Evolutionary conservation across 1,140 invertebrate species (phyloP).

Genomic region (Pachypsylla venusta): DNA sequence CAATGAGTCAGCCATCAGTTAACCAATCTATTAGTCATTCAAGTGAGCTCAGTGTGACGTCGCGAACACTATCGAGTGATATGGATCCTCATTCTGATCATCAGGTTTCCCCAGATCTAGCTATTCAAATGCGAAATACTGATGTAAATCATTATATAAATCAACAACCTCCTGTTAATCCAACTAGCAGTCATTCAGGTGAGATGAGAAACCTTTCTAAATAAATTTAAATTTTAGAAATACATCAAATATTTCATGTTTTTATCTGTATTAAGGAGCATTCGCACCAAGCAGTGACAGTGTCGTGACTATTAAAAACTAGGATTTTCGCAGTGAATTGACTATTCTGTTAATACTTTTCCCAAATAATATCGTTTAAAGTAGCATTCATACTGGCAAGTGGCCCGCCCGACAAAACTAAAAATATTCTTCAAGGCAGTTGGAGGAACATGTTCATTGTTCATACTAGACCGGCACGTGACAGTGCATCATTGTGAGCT

Average conservation of each 20-base stretch:
- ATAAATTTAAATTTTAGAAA: background rate
- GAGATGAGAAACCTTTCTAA: no score
- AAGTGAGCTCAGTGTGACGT: background rate
- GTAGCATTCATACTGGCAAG: no score
- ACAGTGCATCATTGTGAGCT: no score
- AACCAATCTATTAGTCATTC: no score
- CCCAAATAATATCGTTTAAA: background rate
- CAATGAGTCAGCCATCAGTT: no score
- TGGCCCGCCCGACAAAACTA: no score
- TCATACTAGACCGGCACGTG: no score
- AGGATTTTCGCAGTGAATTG: background rate
- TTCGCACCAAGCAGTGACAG: background rate
- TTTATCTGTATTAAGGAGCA: background rate
- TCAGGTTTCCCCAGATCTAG: background rate
- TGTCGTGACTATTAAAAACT: background rate
- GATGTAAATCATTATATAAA: no score
- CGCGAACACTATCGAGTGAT: background rate
- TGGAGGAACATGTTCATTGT: no score
- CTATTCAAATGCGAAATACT: no score
- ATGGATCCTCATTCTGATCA: constrained; percentile 4
- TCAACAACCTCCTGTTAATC: background rate
- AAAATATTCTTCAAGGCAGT: no score
- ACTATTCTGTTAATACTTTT: background rate
- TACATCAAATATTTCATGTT: background rate
- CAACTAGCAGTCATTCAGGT: background rate